Evolutionary conservation across 2,113 vertebrate genomes (phyloP), one percentile per base, ranked within the genome.

Genomic region (Anolis sagrei): DNA sequence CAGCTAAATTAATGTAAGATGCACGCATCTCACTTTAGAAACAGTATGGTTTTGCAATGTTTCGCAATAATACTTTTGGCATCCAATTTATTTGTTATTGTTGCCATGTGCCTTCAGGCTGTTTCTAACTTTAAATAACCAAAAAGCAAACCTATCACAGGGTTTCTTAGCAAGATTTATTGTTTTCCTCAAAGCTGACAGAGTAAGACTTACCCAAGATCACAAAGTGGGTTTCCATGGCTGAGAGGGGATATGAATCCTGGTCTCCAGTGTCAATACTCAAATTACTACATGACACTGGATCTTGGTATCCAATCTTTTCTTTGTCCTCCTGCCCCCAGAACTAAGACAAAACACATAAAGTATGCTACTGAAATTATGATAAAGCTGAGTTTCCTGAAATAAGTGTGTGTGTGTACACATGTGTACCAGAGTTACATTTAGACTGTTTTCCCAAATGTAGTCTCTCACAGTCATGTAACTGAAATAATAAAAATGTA

Each of bases 371-470:
- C n/a, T 25, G 36, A 82, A 64, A 73, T 23, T 58, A 82, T 36
- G 36, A 82, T 73, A 19, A 74, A 58, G 7, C 32, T 39, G 34
- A 61, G 34, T 10, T 51, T 11, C 25, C 0, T 0, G 48, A 80
- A 76, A 27, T 4, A 70, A 5, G 29, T 29, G 27, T 25, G 8
- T 27, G 25, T 48, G 36, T 2, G 39, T 25, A 79, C 44, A 27
- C 68, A 62, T 18, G 25, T 69, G 51, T 32, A 32, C n/a, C 25
- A n/a, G 27, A 62, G 36, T 14, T 61, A 14, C 61, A 76, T 32
- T 11, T 6, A 9, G 10, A 23, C 13, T 48, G 27, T 23, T 86
- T 21, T 80, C 36, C 49, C 10, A 25, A 19, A 74, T 32, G 25
- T 48, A 34, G 11, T 62, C 39, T 49, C 29, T 16, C 51, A 44